Percentiles rank a stretch among this genome's conserved stretches.
phyloP scores from a whole-genome alignment of 1,140 invertebrate genomes.

The Calliphora vicina region DNA sequence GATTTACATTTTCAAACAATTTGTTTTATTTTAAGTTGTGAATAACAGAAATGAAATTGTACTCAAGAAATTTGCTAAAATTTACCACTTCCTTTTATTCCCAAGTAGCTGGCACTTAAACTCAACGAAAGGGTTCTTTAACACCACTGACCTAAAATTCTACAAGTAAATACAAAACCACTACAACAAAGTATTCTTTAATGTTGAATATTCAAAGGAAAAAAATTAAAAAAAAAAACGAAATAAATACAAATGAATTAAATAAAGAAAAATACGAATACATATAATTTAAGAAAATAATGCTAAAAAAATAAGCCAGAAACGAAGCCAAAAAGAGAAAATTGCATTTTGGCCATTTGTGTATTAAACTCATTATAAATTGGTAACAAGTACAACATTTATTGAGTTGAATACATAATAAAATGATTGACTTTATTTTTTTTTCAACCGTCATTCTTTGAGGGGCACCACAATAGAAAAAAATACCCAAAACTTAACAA shows the following conservation, averaged over 20 bases:
- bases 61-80: not conserved
- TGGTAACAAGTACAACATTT: constrained; percentile 30
- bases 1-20: no score
- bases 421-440: constrained; percentile 32
- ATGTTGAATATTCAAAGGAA: not conserved
- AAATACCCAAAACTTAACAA: not conserved
- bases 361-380: constrained; percentile 33
- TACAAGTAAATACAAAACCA: not conserved
- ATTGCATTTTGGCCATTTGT: constrained; percentile 33
- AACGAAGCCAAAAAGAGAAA: not conserved
- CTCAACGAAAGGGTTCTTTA: not conserved
- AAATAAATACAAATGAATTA: not conserved
- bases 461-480: not conserved
- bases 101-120: not conserved
- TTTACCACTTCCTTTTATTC: not conserved
- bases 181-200: not conserved
- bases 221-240: not conserved
- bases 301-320: not conserved
- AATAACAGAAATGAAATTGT: no score
- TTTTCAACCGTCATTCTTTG: not conserved
- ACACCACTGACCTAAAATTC: not conserved
- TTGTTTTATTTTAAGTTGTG: no score
- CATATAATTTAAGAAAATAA: not conserved
- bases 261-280: not conserved
- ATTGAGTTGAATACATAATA: constrained; percentile 30